phyloP scores from a whole-genome alignment of 2,888 invertebrate genomes.

The Ischnura elegans region DNA sequence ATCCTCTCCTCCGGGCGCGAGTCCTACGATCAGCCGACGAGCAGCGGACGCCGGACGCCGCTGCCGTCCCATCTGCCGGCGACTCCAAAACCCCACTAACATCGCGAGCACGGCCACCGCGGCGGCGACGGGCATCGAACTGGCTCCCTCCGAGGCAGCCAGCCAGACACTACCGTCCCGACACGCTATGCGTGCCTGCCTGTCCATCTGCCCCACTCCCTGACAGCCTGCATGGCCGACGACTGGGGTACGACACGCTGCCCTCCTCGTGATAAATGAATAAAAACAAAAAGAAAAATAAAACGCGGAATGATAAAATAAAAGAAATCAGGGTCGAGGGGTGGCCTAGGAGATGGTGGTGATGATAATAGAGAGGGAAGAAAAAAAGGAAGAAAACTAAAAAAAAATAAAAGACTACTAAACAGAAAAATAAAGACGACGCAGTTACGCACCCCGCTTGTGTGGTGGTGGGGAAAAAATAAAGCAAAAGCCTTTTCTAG shows the following conservation, averaged over 20 bases:
- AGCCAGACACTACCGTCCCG: neutral
- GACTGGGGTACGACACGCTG: neutral
- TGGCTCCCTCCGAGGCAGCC: no score
- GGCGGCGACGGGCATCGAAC: neutral
- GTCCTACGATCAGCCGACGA: neutral
- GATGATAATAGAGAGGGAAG: no score
- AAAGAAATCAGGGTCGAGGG: neutral
- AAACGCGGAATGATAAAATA: no score
- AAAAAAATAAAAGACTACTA: no score
- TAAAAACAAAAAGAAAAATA: no score
- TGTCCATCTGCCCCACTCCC: neutral
- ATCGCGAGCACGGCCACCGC: neutral
- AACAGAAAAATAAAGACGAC: neutral
- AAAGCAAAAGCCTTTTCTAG: neutral
- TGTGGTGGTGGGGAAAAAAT: neutral
- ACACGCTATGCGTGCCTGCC: neutral
- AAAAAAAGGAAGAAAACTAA: no score
- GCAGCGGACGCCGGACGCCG: neutral
- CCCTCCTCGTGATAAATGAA: neutral
- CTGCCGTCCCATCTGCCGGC: no score
- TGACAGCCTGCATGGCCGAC: neutral
- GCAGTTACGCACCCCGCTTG: neutral
- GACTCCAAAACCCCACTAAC: neutral
- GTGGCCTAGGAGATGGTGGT: no score
- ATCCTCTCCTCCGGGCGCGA: neutral